Evolutionary conservation across 1,140 invertebrate species (phyloP).

Genomic region (Tachypleus tridentatus): DNA sequence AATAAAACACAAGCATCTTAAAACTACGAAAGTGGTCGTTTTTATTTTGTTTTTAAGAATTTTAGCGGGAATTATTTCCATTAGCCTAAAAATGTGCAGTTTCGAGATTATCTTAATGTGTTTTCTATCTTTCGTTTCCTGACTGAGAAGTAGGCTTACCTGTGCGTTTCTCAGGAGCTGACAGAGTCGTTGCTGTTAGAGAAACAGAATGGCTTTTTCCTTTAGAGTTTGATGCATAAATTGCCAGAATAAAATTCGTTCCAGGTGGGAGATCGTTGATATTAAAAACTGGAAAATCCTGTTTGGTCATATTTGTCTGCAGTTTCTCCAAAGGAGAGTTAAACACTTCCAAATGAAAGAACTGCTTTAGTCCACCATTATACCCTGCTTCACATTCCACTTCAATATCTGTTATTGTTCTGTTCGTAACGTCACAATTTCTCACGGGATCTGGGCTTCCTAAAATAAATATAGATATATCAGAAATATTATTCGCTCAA

Average conservation of each 20-base stretch:
- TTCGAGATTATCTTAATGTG: too few species aligned
- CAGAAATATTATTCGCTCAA: too few species aligned
- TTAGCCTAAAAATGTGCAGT: too few species aligned
- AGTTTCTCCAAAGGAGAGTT: slow-evolving; percentile 39
- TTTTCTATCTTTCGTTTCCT: background rate
- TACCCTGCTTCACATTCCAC: slow-evolving; percentile 62
- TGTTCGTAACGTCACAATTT: slow-evolving; percentile 25
- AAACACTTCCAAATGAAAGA: slow-evolving; percentile 66
- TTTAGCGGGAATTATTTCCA: too few species aligned
- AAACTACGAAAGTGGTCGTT: too few species aligned
- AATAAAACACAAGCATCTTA: too few species aligned
- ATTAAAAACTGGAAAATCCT: slow-evolving; percentile 17
- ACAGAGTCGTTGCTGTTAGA: slow-evolving; percentile 21
- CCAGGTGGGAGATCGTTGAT: slow-evolving; percentile 56
- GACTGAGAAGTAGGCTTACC: slow-evolving; percentile 13
- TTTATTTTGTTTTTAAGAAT: too few species aligned
- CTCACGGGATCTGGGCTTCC: slow-evolving; percentile 28
- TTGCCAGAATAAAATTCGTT: slow-evolving; percentile 59
- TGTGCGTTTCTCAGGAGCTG: slow-evolving; percentile 18
- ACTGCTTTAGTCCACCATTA: slow-evolving; percentile 68
- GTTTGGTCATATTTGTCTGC: slow-evolving; percentile 18
- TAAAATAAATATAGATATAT: slow-evolving; percentile 6
- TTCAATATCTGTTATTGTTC: slow-evolving; percentile 34
- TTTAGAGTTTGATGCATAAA: slow-evolving; percentile 24
- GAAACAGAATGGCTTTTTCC: slow-evolving; percentile 19